phyloP scores from a whole-genome alignment of 2,888 invertebrate species.

The Rhingia campestris region DNA sequence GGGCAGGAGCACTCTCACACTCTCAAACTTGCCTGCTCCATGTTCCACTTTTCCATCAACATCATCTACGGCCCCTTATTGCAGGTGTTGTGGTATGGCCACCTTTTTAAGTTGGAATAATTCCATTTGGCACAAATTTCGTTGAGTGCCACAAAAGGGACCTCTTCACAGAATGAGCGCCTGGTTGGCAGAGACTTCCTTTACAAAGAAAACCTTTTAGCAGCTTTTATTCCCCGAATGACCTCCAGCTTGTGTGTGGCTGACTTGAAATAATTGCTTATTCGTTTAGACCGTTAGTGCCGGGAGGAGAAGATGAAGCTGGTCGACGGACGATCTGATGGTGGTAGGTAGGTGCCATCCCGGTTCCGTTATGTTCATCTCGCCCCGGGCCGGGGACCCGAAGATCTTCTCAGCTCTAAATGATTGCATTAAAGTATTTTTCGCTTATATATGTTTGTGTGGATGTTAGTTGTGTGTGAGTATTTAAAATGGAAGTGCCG shows the following conservation, averaged over 20 bases:
- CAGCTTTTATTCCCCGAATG: constrained; percentile 61
- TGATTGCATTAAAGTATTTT: constrained; percentile 41
- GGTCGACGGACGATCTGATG: background rate
- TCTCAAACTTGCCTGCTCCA: constrained; percentile 12
- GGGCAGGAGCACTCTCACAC: constrained; percentile 22
- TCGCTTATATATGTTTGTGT: constrained; percentile 10
- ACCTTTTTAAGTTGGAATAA: constrained; percentile 64
- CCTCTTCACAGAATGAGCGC: constrained; percentile 41
- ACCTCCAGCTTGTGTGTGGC: constrained; percentile 60
- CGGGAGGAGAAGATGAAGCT: background rate
- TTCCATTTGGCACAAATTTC: constrained; percentile 62
- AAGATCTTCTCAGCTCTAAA: constrained; percentile 28
- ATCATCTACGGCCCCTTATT: constrained; percentile 24
- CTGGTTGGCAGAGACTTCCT: constrained; percentile 20
- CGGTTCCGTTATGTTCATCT: background rate
- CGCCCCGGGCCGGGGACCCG: constrained; percentile 10
- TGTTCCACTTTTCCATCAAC: constrained; percentile 26
- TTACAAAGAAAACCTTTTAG: constrained; percentile 71
- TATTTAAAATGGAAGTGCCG: constrained; percentile 34
- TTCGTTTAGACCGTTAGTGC: constrained; percentile 50
- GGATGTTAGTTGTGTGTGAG: constrained; percentile 1
- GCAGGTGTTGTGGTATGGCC: constrained; percentile 47
- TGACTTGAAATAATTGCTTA: constrained; percentile 68
- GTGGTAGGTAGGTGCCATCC: constrained; percentile 1
- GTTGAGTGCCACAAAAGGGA: constrained; percentile 55